Base-by-base conservation (phyloP, 2,888 invertebrate species). In the Ochropleura plecta region DNA sequence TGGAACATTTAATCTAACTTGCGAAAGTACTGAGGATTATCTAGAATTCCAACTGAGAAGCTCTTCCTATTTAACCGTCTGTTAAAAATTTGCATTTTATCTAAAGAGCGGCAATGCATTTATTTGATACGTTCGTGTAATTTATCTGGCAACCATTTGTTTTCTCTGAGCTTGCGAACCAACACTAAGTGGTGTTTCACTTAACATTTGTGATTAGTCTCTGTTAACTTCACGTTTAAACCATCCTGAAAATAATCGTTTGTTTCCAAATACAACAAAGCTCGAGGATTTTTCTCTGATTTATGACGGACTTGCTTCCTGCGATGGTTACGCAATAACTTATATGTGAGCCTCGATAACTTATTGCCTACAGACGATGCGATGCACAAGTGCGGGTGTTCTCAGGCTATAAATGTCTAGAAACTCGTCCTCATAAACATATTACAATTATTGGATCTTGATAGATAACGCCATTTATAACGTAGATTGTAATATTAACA, bases 381-480 rank as follows among this genome's bases (percentile, higher is more conserved):
- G 64, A 70, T 70, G 63, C 55, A 53, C 67, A 67, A 84, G 84
- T 64, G 65, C 70, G 65, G 70, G 76, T 80, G 55, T 82, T 79
- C 76, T 76, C 69, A 69, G 65, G 64, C 68, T 30, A 76, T 83
- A 86, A 85, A 85, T 57, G 65, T 80, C 81, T 70, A 20, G 79
- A 83, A 84, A 83, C 86, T 81, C 79, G 82, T 84, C 70, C 70
- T 73, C 79, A 83, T 88, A 88, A 88, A 88, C 82, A 79, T 79
- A 85, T 83, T 82, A 82, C 74, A 81, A 84, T 82, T 81, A 84
- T 76, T 77, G 77, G 57, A 77, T 73, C 79, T 81, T 79, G 73
- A 82, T 82, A 63, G 49, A 78, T 75, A 78, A 63, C 73, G 49
- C 74, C 76, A 63, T 85, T 87, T 86, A 87, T 81, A 76, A 74